A percentile compares a stretch with the other conserved stretches of the same genome.
Conservation (phyloP, 2,797 vertebrate species). For the Sylvia borin region DNA sequence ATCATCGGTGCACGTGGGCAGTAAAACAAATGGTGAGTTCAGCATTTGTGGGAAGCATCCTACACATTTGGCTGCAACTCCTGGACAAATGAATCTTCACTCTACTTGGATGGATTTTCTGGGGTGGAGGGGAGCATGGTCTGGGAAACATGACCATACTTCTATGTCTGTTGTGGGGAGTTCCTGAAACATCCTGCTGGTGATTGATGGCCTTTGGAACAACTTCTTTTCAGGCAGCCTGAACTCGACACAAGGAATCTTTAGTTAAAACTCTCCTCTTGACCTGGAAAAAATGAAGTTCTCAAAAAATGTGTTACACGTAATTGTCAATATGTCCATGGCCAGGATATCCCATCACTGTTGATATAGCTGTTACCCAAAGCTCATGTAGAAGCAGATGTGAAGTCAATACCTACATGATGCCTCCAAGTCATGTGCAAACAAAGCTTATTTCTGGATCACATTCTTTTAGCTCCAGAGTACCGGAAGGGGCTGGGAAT, state of each 20-base stretch:
- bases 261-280: neutral
- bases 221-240: neutral
- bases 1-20: neutral
- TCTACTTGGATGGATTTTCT: neutral
- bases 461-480: neutral
- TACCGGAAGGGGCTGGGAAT: neutral
- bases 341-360: neutral
- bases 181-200: neutral
- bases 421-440: neutral
- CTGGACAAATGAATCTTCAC: neutral
- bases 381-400: neutral
- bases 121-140: neutral
- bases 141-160: neutral
- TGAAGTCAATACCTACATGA: neutral
- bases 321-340: neutral
- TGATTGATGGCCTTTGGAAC: neutral
- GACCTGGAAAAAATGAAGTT: neutral
- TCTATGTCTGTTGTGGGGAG: neutral
- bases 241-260: neutral
- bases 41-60: neutral
- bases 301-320: neutral
- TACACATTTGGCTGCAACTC: neutral
- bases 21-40: neutral
- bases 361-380: neutral
- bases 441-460: conserved; percentile 2